Conservation (phyloP, 2,113 vertebrate species). For the Stigmatopora nigra region DNA sequence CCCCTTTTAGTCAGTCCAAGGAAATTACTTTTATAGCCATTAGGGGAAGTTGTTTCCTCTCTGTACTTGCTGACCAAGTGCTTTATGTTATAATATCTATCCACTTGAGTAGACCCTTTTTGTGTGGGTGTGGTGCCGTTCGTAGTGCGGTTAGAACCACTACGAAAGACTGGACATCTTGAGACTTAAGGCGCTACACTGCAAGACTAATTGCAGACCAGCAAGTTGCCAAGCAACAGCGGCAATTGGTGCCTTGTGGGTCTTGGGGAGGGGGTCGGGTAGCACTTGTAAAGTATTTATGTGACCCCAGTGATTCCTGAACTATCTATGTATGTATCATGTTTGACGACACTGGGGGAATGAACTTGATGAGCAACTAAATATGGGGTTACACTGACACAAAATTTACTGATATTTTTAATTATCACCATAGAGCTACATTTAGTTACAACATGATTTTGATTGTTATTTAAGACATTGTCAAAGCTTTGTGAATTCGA, state of each 20-base stretch:
- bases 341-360: slow-evolving; percentile 17
- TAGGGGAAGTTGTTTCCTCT: slow-evolving; percentile 25
- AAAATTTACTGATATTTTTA: not conserved
- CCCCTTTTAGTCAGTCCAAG: slow-evolving; percentile 13
- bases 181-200: slow-evolving; percentile 60
- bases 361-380: slow-evolving; percentile 3
- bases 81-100: slow-evolving; percentile 38
- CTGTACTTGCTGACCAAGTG: slow-evolving; percentile 39
- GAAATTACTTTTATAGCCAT: slow-evolving; percentile 34
- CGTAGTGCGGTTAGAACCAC: slow-evolving; percentile 56
- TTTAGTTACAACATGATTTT: no score
- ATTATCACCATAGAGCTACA: not conserved
- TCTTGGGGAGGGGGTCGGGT: slow-evolving; percentile 59
- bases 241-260: slow-evolving; percentile 56
- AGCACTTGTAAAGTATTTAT: slow-evolving; percentile 46
- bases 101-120: slow-evolving; percentile 36
- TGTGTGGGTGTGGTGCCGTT: slow-evolving; percentile 57
- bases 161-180: slow-evolving; percentile 52
- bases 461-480: no score
- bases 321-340: slow-evolving; percentile 9
- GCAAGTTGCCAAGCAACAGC: slow-evolving; percentile 77
- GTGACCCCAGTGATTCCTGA: slow-evolving; percentile 41
- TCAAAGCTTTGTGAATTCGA: no score
- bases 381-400: slow-evolving; percentile 2
- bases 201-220: slow-evolving; percentile 65